These are phyloP conservation scores for Baryphthengus martii DNA, from an alignment of 2,113 vertebrate genomes.

Conservation along the genomic window DNA sequence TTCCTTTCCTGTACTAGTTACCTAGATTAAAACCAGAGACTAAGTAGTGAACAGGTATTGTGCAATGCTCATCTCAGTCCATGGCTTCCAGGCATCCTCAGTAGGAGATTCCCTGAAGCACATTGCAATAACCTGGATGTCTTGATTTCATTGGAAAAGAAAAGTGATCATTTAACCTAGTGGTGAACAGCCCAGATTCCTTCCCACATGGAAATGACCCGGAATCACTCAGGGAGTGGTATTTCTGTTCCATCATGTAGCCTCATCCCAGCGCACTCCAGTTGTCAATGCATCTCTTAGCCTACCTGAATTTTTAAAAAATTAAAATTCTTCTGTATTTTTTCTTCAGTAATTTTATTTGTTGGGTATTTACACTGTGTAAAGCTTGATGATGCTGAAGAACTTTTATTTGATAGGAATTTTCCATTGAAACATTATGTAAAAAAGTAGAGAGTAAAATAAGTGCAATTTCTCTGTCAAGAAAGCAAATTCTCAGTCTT, in stretches of 20 bases:
- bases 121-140: neutral
- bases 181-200: neutral
- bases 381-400: neutral
- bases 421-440: neutral
- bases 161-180: neutral
- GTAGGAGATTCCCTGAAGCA: neutral
- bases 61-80: neutral
- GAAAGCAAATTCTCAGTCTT: neutral
- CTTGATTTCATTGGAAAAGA: neutral
- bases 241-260: neutral
- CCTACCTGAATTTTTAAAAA: rapidly evolving
- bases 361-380: neutral
- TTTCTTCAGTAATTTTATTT: neutral
- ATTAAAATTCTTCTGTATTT: neutral
- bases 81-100: neutral
- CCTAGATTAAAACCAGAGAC: neutral
- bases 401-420: neutral
- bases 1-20: neutral
- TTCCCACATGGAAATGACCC: neutral
- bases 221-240: neutral
- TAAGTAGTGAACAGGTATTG: neutral
- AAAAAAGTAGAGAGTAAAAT: neutral
- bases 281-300: neutral
- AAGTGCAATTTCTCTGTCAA: neutral
- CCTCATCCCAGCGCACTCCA: neutral